Evolutionary conservation across 2,888 invertebrate genomes (phyloP).

Genomic region (Diaphora mendica): DNA sequence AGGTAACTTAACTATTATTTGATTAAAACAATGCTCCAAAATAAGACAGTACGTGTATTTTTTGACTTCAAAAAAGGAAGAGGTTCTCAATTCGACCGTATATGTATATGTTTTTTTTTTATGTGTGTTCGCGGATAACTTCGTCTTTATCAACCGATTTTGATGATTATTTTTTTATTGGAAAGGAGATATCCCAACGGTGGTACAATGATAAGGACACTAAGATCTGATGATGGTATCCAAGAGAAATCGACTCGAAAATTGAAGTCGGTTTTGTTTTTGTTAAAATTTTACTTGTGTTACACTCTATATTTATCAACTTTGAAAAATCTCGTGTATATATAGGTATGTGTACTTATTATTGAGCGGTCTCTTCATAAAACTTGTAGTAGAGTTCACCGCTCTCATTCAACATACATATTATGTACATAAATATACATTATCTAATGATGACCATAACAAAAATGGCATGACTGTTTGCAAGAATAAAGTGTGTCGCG

Average conservation of each 20-base stretch:
- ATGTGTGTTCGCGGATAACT: too few species aligned
- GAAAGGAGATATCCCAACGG: too few species aligned
- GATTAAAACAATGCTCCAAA: background rate
- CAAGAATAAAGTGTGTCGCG: slow-evolving; percentile 82
- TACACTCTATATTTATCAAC: background rate
- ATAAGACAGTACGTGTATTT: background rate
- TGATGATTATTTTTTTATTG: too few species aligned
- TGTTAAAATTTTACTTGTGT: too few species aligned
- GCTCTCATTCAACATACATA: slow-evolving; percentile 17
- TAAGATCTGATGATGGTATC: too few species aligned
- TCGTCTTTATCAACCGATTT: too few species aligned
- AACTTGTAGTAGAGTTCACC: background rate
- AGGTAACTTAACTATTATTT: background rate
- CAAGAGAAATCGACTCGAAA: too few species aligned
- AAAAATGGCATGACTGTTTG: slow-evolving; percentile 62
- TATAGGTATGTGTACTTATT: background rate
- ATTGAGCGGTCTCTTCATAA: background rate
- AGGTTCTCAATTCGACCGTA: too few species aligned
- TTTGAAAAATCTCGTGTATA: background rate
- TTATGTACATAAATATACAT: slow-evolving; percentile 43
- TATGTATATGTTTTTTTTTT: too few species aligned
- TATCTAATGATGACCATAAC: slow-evolving; percentile 32
- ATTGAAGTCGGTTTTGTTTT: too few species aligned
- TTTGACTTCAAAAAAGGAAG: too few species aligned
- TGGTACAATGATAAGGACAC: too few species aligned